phyloP scores from a whole-genome alignment of 35 echinoderm and acorn worm genomes.

The Ophiothrix spiculata region DNA sequence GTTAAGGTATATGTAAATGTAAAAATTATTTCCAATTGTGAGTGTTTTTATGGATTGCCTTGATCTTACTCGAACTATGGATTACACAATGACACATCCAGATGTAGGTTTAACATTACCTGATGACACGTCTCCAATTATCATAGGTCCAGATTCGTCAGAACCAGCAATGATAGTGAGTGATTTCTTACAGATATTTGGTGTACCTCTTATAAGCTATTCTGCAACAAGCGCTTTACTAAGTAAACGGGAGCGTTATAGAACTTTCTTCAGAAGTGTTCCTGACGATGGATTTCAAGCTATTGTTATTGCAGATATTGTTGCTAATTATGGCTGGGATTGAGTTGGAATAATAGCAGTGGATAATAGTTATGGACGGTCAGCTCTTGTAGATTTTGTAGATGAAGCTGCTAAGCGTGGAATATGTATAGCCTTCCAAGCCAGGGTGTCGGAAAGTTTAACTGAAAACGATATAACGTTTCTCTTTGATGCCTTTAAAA shows the following conservation, averaged over 20 bases:
- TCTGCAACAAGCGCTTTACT: constrained; percentile 63
- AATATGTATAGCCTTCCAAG: constrained; percentile 58
- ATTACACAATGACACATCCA: neutral
- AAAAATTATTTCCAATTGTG: constrained; percentile 25
- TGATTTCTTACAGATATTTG: constrained; percentile 49
- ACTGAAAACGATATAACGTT: constrained; percentile 33
- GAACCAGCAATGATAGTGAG: constrained; percentile 48
- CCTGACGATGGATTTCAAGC: constrained; percentile 60
- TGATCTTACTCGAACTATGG: constrained; percentile 27
- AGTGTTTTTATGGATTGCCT: constrained; percentile 44
- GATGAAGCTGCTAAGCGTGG: constrained; percentile 27
- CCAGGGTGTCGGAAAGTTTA: constrained; percentile 16
- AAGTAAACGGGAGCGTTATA: constrained; percentile 52
- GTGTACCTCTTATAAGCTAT: constrained; percentile 61
- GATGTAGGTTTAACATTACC: neutral
- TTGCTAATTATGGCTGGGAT: constrained; percentile 54
- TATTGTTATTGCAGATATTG: constrained; percentile 57
- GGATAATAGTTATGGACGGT: constrained; percentile 67
- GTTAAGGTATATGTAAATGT: constrained; percentile 53
- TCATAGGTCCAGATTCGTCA: constrained; percentile 56
- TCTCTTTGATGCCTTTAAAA: constrained; percentile 17
- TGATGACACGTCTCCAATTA: constrained; percentile 26
- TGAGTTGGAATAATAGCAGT: constrained; percentile 66
- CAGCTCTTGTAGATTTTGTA: constrained; percentile 40
- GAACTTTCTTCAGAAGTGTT: constrained; percentile 71